Conservation (phyloP, 2,113 vertebrate species). For the Pao palembangensis region DNA sequence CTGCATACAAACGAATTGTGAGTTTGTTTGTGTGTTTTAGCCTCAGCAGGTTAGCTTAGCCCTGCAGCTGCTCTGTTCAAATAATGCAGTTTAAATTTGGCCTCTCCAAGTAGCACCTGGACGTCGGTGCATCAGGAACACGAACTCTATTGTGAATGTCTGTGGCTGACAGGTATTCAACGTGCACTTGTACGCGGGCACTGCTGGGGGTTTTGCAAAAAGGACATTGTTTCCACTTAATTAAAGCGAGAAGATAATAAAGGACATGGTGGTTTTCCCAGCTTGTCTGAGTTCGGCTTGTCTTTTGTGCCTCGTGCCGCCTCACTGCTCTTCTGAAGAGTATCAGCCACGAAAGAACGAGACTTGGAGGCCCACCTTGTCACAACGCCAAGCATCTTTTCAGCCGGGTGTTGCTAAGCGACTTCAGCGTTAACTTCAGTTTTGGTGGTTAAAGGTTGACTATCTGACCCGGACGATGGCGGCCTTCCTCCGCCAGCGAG, state of each 20-base stretch:
- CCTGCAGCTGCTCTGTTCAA: constrained; percentile 72
- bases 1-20: constrained; percentile 57
- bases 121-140: constrained; percentile 12
- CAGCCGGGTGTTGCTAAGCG: constrained; percentile 71
- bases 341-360: constrained; percentile 56
- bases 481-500: constrained; percentile 45
- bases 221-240: constrained; percentile 36
- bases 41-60: constrained; percentile 62
- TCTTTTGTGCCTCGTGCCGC: constrained; percentile 54
- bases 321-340: constrained; percentile 55
- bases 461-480: constrained; percentile 53
- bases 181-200: constrained; percentile 10
- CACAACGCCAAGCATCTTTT: constrained; percentile 57
- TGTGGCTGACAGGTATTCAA: constrained; percentile 22
- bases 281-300: constrained; percentile 50
- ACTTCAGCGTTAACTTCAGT: constrained; percentile 43
- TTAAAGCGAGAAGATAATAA: constrained; percentile 32
- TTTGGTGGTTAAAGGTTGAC: constrained; percentile 40
- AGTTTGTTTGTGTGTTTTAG: constrained; percentile 76
- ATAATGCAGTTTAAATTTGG: constrained; percentile 54
- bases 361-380: constrained; percentile 56
- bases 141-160: constrained; percentile 9
- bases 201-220: background rate
- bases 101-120: constrained; percentile 47
- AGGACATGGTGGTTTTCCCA: constrained; percentile 60